A percentile compares a stretch with the other conserved stretches of the same genome.
Evolutionary conservation across 2,113 vertebrate species (phyloP).

Genomic region (Ochotona princeps): DNA sequence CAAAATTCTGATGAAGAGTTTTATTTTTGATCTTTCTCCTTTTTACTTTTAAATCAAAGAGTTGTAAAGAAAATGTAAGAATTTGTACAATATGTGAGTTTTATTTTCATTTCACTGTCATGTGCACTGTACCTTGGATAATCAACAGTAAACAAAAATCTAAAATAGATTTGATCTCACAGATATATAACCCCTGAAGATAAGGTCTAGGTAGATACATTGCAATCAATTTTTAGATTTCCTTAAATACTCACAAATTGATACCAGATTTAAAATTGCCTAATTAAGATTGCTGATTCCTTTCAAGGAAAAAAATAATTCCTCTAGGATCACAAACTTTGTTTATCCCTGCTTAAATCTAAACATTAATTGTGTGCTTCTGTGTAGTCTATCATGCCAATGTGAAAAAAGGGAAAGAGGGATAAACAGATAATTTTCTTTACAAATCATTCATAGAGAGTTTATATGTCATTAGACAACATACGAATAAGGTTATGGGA

Average conservation of each 20-base stretch:
- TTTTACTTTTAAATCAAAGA: not conserved
- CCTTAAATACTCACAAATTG: not conserved
- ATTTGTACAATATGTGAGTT: not conserved
- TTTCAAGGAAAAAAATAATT: not conserved
- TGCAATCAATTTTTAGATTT: not conserved
- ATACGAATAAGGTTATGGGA: not conserved
- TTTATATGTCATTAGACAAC: not conserved
- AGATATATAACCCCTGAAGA: not conserved
- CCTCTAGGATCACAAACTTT: not conserved
- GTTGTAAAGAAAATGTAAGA: not conserved
- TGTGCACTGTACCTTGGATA: not conserved
- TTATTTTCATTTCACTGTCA: not conserved
- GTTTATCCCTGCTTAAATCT: not conserved
- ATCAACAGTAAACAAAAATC: not conserved
- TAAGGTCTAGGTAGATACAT: not conserved
- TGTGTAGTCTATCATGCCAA: not conserved
- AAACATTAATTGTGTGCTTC: not conserved
- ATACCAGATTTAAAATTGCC: not conserved
- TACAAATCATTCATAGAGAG: constrained; percentile 8
- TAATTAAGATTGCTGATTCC: not conserved
- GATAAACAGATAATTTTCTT: not conserved
- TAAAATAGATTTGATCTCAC: not conserved
- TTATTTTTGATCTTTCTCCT: constrained; percentile 33
- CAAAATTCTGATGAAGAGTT: not conserved
- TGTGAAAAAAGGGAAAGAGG: not conserved